A percentile compares a stretch with the other conserved stretches of the same genome.
These are phyloP conservation scores for Lepeophtheirus salmonis DNA, from an alignment of 1,140 invertebrate species.

Conservation along the genomic window DNA sequence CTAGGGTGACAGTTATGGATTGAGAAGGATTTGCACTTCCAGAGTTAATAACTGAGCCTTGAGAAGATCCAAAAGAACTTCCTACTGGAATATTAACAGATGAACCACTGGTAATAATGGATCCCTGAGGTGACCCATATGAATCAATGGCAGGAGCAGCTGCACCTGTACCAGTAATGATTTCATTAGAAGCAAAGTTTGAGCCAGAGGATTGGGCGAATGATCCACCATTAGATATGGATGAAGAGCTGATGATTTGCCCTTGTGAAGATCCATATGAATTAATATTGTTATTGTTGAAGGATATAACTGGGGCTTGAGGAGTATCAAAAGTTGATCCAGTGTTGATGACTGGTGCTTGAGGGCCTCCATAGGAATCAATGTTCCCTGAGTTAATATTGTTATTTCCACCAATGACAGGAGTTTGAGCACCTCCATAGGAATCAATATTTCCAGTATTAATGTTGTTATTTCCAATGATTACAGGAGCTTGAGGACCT, in stretches of 20 bases:
- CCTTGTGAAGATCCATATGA: neutral
- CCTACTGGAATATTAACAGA: neutral
- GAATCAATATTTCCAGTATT: neutral
- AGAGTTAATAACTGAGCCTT: too few species aligned
- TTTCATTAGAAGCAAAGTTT: neutral
- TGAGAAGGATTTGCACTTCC: too few species aligned
- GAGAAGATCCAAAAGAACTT: neutral
- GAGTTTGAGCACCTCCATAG: neutral
- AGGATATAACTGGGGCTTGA: neutral
- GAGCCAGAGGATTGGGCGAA: neutral
- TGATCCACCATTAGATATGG: neutral
- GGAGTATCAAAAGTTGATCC: constrained; percentile 1
- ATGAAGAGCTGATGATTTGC: neutral
- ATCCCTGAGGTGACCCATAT: neutral
- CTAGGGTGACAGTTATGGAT: too few species aligned
- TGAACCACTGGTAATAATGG: neutral
- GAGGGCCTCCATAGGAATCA: neutral
- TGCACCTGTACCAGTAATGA: neutral
- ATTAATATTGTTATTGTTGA: neutral
- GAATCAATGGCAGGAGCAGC: constrained; percentile 2
- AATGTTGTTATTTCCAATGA: neutral
- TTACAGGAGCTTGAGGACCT: neutral
- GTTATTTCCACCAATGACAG: neutral
- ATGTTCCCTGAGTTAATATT: neutral
- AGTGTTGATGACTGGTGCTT: neutral